Base-by-base conservation (phyloP, 2,797 vertebrate genomes). In the Poeciliopsis gracilis region DNA sequence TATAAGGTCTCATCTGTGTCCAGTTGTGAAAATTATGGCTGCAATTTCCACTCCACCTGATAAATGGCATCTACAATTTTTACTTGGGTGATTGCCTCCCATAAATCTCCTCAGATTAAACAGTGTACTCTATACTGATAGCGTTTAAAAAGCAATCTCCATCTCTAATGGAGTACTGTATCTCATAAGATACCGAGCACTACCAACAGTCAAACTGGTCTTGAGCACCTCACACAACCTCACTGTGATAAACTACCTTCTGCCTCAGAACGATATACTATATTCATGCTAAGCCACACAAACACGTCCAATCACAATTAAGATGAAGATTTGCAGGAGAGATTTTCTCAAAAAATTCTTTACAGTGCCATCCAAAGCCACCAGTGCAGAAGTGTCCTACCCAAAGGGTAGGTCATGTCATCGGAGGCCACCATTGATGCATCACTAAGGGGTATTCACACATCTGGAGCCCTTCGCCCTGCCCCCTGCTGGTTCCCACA, bases 41-140 rank as follows among this genome's bases (percentile, higher is more conserved):
- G 95, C 95, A 96, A 97, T 97, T 96, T 96, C 92, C 87, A 88
- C 94, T 94, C 89, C 85, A 89, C 82, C 89, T 96, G 96, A 97
- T 96, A 95, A 95, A 94, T 91, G 95, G 89, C 89, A 93, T 94
- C 47, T 85, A 78, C 72, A 72, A 78, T 92, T 95, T 96, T 95
- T 94, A 95, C 95, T 94, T 88, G 86, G 92, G 93, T 88, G 93
- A 93, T 94, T 95, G 85, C 93, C 86, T 92, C 92, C 93, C 91
- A 96, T 96, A 97, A 96, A 96, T 96, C 92, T 94, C 66, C 89
- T 89, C 90, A 85, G 81, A 93, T 91, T 94, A 87, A 95, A 88
- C 92, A 87, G 87, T 95, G 86, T 88, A 90, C 82, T 91, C 89
- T 94, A 82, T 81, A 90, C 78, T 90, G 90, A 92, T 83, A 93